A percentile compares a stretch with the other conserved stretches of the same genome.
Conservation (phyloP, 2,888 invertebrate species). For the Ennomos erosarius region DNA sequence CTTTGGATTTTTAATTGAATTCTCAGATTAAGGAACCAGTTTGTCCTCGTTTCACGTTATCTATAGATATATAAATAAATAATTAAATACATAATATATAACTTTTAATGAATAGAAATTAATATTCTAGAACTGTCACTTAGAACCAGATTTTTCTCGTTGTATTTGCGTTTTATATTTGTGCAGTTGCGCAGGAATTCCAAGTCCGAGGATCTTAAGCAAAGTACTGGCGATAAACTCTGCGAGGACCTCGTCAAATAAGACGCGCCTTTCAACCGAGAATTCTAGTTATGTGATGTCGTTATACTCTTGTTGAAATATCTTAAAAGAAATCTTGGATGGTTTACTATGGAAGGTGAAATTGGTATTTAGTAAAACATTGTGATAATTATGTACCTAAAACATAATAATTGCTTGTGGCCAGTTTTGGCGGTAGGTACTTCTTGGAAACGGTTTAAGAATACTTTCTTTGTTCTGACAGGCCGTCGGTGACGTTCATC, state of each 20-base stretch:
- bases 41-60: too few species aligned
- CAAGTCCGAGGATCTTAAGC: conserved; percentile 43
- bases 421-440: too few species aligned
- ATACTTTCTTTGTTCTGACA: conserved; percentile 44
- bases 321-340: conserved; percentile 27
- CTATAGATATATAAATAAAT: too few species aligned
- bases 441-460: too few species aligned
- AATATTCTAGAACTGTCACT: neutral
- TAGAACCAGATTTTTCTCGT: conserved; percentile 32
- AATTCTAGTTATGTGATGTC: conserved; percentile 55
- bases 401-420: too few species aligned
- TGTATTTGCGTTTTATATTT: conserved; percentile 47
- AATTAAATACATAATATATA: too few species aligned
- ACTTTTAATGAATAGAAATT: neutral
- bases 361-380: too few species aligned
- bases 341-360: too few species aligned
- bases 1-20: conserved; percentile 19
- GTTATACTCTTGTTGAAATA: conserved; percentile 42
- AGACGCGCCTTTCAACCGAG: conserved; percentile 47
- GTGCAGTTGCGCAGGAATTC: conserved; percentile 50
- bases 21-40: neutral
- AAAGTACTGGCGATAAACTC: conserved; percentile 47
- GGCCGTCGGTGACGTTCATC: conserved; percentile 88
- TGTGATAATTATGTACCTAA: too few species aligned
- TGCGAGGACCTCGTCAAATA: conserved; percentile 45